Evolutionary conservation across 2,888 invertebrate genomes (phyloP), one percentile per base, ranked within the genome.

Genomic region (Melieria crassipennis): DNA sequence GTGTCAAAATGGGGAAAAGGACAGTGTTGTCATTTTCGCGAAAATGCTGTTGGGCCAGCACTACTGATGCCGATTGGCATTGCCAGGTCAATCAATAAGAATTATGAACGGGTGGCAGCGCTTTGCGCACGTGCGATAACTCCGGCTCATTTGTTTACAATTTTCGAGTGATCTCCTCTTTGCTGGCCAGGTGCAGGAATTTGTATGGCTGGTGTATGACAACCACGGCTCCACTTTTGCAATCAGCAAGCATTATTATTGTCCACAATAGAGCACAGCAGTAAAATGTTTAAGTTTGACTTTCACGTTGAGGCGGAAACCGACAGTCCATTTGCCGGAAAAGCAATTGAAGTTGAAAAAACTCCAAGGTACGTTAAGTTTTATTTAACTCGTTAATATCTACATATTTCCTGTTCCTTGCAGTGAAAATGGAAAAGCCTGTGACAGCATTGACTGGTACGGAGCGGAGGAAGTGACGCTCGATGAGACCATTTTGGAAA

Each of bases 251-350:
- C 30, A 30, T 30, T 30, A 30, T 30, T 30, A 30, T 30, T 30
- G 30, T 30, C 30, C 9, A 5, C 16, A n/a, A 7, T 7, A 56
- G 4, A 56, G 43, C 47, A 48, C 46, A 47, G 7, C 48, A 7
- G 62, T 1, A 69, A 70, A 70, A 85, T 85, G 85, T 85, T 85
- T 65, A 81, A 83, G 77, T 85, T 85, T 75, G 82, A 84, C 69
- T 85, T 85, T 74, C 76, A 83, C 46, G 78, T 86, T 6, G 77
- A 78, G 4, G 69, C 78, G 56, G 77, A 75, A 1, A 65, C 52
- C 1, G 73, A 73, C 63, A 71, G 55, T 45, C 56, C 69, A 4
- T 77, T 76, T 65, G 43, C 50, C 3, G 16, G 55, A 5, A 30
- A 60, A 13, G 5, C 43, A 5, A 10, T 62, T 6, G 5, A 47